Base-by-base conservation (phyloP, 1,140 invertebrate genomes). In the Lepidurus packardi region DNA sequence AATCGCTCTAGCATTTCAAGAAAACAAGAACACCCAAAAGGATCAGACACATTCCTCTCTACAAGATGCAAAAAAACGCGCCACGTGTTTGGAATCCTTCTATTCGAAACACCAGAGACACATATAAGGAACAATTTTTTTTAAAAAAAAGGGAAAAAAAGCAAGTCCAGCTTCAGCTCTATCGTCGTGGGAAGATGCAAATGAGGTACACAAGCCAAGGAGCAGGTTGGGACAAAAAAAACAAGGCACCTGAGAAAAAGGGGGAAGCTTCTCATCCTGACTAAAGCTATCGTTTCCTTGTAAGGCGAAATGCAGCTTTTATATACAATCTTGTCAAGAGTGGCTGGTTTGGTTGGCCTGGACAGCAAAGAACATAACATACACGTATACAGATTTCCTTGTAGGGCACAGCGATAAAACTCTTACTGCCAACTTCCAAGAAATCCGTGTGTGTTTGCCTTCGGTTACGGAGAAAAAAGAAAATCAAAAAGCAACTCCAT, bases 131-230 rank as follows among this genome's bases (percentile, higher is more conserved):
- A 25, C 8, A 21, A 11, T 21, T 25, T 25, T 73, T 10, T 73
- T 25, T 25, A 25, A 25, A 34, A 34, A 21, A 34, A 24, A 10
- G 8, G 73, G 73, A 43, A 43, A 41, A 75, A 9, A 44, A 42
- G 8, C 9, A 5, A 76, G 2, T 21, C 16, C 43, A 43, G 10
- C 21, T 45, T 13, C 7, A 24, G 47, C 53, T n/a, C 53, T 16
- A 13, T 65, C 53, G 21, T 65, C 53, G 53, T 65, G 53, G 53
- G 53, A 65, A 21, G 53, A 65, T 65, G 53, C 53, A 65, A 65
- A 65, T 65, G 53, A 65, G 53, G 53, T 65, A 21, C 21, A 21
- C 53, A 65, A 65, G 53, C 53, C 53, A 65, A 65, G 53, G 53
- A 65, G n/a, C 53, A 65, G 53, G 53, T 6, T 21, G 6, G 16